Evolutionary conservation across 2,888 invertebrate species (phyloP).

Genomic region (Falcaria lacertinaria): DNA sequence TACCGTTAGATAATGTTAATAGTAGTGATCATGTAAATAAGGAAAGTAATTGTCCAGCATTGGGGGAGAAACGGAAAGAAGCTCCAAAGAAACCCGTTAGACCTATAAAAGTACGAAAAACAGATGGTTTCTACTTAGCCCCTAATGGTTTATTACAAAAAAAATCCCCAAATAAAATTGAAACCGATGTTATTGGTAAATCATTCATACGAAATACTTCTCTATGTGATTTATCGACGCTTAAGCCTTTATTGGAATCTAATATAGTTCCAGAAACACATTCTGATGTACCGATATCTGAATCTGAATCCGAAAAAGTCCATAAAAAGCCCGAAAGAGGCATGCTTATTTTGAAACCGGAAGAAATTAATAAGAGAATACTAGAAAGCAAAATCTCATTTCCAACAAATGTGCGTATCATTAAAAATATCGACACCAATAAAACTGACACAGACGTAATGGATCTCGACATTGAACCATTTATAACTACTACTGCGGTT

Average conservation of each 20-base stretch:
- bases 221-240: background rate
- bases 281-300: background rate
- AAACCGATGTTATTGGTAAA: background rate
- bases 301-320: background rate
- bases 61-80: conserved; percentile 2
- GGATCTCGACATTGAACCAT: conserved; percentile 42
- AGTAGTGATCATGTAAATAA: conserved; percentile 4
- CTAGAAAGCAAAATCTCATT: conserved; percentile 11
- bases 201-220: conserved; percentile 9
- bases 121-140: conserved; percentile 48
- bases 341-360: conserved; percentile 67
- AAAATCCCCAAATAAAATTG: conserved; percentile 9
- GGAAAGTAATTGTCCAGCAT: conserved; percentile 10
- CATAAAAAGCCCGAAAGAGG: conserved; percentile 28
- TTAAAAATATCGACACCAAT: conserved; percentile 2
- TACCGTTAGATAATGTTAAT: conserved; percentile 24
- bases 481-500: conserved; percentile 31
- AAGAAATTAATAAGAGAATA: conserved; percentile 62
- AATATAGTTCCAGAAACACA: background rate
- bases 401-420: background rate
- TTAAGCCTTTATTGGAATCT: conserved; percentile 1
- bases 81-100: conserved; percentile 38
- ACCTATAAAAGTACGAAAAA: conserved; percentile 62
- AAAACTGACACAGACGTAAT: conserved; percentile 11
- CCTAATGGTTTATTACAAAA: conserved; percentile 32